Percentiles rank a stretch among this genome's conserved stretches.
phyloP scores from a whole-genome alignment of 2,888 invertebrate species.

The Orthosia gothica region DNA sequence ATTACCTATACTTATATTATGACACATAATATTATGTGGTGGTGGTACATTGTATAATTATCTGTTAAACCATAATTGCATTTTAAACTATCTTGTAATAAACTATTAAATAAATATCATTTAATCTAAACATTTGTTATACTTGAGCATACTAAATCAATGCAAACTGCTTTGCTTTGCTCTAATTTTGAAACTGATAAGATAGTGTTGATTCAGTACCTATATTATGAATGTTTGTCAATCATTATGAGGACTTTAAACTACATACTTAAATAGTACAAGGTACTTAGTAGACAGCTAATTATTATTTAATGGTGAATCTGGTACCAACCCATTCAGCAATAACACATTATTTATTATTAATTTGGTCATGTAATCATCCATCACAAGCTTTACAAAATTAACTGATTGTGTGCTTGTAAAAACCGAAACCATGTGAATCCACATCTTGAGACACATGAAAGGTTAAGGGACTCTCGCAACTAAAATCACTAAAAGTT shows the following conservation, averaged over 20 bases:
- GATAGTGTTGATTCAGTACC: conserved; percentile 16
- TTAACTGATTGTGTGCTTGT: background rate
- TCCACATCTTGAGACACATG: too few relatives aligned
- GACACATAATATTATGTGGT: too few relatives aligned
- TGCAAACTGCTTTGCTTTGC: conserved; percentile 25
- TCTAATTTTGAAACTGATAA: conserved; percentile 27
- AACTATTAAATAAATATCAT: background rate
- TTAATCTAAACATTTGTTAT: background rate
- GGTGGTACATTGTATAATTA: too few relatives aligned
- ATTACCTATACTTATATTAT: too few relatives aligned
- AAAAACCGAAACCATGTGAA: too few relatives aligned
- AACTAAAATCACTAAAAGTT: too few relatives aligned
- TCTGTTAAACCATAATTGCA: background rate
- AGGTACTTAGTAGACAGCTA: too few relatives aligned
- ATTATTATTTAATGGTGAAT: background rate
- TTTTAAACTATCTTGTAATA: background rate
- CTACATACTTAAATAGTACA: too few relatives aligned
- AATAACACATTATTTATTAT: too few relatives aligned
- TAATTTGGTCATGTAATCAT: background rate
- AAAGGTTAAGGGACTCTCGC: too few relatives aligned
- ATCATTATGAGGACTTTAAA: too few relatives aligned
- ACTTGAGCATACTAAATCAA: conserved; percentile 6
- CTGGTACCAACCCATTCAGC: background rate
- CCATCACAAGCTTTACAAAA: background rate
- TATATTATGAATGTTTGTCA: background rate